Conservation (phyloP, 1,140 invertebrate genomes). For the Mactra quadrangularis region DNA sequence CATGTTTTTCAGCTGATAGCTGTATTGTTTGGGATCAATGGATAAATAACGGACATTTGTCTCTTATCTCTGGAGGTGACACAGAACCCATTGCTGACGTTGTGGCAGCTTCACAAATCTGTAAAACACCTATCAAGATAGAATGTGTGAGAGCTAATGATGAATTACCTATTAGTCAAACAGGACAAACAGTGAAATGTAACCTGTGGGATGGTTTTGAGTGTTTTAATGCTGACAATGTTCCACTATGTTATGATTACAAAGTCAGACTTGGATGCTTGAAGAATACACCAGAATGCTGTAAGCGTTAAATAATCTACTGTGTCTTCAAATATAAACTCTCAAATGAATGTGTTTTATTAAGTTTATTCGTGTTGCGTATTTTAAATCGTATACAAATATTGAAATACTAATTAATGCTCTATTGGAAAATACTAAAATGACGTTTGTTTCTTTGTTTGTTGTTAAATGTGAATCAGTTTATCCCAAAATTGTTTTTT, state of each 20-base stretch:
- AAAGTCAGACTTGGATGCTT: conserved; percentile 79
- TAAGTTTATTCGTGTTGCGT: too few species aligned
- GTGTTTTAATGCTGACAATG: conserved; percentile 84
- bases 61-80: conserved; percentile 64
- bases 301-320: conserved; percentile 58
- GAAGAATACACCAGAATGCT: conserved; percentile 67
- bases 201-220: conserved; percentile 89
- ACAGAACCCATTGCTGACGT: conserved; percentile 61
- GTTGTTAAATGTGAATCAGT: too few species aligned
- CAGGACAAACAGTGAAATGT: conserved; percentile 88
- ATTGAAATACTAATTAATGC: too few species aligned
- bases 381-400: too few species aligned
- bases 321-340: too few species aligned
- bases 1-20: conserved; percentile 44
- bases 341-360: too few species aligned
- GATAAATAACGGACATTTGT: conserved; percentile 66
- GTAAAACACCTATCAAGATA: conserved; percentile 71
- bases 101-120: conserved; percentile 46
- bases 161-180: conserved; percentile 54
- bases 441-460: too few species aligned
- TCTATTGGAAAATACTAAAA: too few species aligned
- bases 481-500: too few species aligned
- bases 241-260: conserved; percentile 76
- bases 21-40: conserved; percentile 72
- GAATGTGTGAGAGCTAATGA: conserved; percentile 73